phyloP scores from a whole-genome alignment of 2,888 invertebrate genomes.

The Lycaena phlaeas region DNA sequence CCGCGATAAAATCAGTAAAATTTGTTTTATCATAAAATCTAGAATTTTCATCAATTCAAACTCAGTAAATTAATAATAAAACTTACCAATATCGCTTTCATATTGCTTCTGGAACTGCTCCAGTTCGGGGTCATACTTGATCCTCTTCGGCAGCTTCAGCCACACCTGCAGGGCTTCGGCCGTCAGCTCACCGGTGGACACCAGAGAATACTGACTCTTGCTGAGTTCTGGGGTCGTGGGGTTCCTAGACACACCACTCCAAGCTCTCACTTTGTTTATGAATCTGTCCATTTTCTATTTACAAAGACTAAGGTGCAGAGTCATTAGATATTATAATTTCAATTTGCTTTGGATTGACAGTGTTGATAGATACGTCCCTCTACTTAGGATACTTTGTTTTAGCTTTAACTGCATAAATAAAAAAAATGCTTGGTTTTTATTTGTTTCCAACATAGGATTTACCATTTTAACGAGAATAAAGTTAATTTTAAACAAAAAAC shows the following conservation, averaged over 20 bases:
- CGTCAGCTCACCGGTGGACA: slow-evolving; percentile 67
- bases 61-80: too few species aligned
- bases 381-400: neutral
- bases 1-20: too few species aligned
- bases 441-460: too few species aligned
- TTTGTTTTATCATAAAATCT: too few species aligned
- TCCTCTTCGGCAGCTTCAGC: slow-evolving; percentile 76
- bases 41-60: too few species aligned
- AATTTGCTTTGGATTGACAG: neutral
- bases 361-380: slow-evolving; percentile 1
- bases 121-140: slow-evolving; percentile 78
- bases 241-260: slow-evolving; percentile 45
- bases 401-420: too few species aligned
- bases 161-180: slow-evolving; percentile 76
- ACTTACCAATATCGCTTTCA: slow-evolving; percentile 62
- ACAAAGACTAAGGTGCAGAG: neutral
- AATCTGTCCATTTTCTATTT: slow-evolving; percentile 35
- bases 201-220: slow-evolving; percentile 57
- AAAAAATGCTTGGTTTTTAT: too few species aligned
- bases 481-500: too few species aligned
- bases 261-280: slow-evolving; percentile 36
- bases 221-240: slow-evolving; percentile 50
- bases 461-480: too few species aligned
- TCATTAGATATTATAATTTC: neutral
- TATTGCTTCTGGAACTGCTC: slow-evolving; percentile 71